These are phyloP conservation scores for Nestor notabilis DNA, from an alignment of 2,113 vertebrate genomes.

Conservation along the genomic window DNA sequence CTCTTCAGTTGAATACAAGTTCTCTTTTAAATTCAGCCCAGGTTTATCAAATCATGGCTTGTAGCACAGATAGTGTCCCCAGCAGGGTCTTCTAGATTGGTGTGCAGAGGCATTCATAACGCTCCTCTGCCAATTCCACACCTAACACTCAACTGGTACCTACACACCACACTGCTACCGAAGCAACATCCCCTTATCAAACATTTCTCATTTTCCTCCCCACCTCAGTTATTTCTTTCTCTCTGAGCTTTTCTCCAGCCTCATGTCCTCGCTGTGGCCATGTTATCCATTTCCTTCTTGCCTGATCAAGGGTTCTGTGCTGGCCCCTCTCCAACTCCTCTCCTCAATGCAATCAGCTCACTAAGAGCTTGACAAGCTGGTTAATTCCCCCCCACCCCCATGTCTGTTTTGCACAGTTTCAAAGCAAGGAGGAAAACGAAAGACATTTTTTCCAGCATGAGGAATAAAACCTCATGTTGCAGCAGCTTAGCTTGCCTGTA, in stretches of 20 bases:
- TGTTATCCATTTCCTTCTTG: background rate
- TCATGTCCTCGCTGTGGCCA: accelerated
- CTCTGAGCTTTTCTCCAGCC: background rate
- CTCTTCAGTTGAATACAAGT: background rate
- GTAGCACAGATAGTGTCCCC: background rate
- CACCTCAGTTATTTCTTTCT: background rate
- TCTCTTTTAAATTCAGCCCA: background rate
- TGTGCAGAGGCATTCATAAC: background rate
- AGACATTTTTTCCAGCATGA: background rate
- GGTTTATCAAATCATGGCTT: background rate
- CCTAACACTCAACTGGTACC: background rate
- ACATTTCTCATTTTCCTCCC: background rate
- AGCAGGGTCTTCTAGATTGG: too few relatives aligned
- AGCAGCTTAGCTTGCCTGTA: background rate
- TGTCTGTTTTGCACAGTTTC: conserved; percentile 5
- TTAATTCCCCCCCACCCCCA: background rate
- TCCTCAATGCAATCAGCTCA: conserved; percentile 31
- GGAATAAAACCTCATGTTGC: background rate
- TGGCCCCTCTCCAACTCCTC: background rate
- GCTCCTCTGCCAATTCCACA: background rate
- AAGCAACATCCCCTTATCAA: background rate
- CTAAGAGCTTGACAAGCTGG: conserved; percentile 25
- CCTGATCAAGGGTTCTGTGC: background rate
- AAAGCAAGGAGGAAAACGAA: background rate
- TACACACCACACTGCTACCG: background rate